phyloP scores from a whole-genome alignment of 2,113 vertebrate species.

The Sinocyclocheilus rhinocerous region DNA sequence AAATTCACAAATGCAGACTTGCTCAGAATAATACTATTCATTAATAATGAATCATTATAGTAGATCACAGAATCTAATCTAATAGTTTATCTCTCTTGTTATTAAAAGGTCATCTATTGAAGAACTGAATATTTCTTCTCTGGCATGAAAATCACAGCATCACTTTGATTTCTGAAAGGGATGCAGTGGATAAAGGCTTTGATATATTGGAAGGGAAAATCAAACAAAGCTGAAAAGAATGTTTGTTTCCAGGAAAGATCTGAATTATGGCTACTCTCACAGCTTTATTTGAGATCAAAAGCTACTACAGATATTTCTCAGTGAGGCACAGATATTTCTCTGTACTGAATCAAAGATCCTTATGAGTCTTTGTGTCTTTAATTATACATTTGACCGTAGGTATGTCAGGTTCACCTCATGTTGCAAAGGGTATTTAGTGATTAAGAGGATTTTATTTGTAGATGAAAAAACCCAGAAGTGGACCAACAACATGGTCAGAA shows the following conservation, averaged over 20 bases:
- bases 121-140: slow-evolving; percentile 23
- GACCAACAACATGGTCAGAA: not conserved
- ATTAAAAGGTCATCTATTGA: slow-evolving; percentile 31
- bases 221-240: slow-evolving; percentile 45
- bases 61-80: not conserved
- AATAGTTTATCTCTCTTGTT: not conserved
- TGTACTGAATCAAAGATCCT: not conserved
- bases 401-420: slow-evolving; percentile 13
- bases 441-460: not conserved
- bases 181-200: slow-evolving; percentile 50
- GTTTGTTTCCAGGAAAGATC: slow-evolving; percentile 44
- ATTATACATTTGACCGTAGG: not conserved
- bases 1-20: not conserved
- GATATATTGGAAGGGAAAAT: slow-evolving; percentile 49
- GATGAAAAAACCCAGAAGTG: not conserved
- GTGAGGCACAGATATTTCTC: slow-evolving; percentile 36
- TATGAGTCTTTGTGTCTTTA: slow-evolving; percentile 21
- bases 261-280: slow-evolving; percentile 46
- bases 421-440: not conserved
- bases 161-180: slow-evolving; percentile 42
- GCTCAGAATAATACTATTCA: not conserved
- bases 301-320: slow-evolving; percentile 35
- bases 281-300: slow-evolving; percentile 52
- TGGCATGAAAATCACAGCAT: not conserved
- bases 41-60: not conserved